Percentiles rank a stretch among this genome's conserved stretches.
Evolutionary conservation across 2,113 vertebrate genomes (phyloP).

Genomic region (Pterophyllum scalare): DNA sequence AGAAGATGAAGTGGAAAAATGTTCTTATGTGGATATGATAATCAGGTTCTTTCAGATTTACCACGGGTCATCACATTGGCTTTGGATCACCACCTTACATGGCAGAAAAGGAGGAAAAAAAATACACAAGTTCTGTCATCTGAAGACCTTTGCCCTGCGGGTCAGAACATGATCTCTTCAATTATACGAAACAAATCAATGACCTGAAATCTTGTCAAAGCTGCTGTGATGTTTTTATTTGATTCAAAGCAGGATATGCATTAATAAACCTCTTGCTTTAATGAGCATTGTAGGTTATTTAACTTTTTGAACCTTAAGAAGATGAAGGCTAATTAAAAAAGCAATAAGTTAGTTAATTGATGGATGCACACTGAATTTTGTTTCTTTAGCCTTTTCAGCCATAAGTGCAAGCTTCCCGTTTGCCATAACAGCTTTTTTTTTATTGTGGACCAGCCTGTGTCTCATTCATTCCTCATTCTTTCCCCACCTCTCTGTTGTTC

Average conservation of each 20-base stretch:
- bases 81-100: not conserved
- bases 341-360: not conserved
- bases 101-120: not conserved
- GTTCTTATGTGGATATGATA: not conserved
- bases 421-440: conserved; percentile 11
- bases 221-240: not conserved
- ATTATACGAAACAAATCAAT: not conserved
- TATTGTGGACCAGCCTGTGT: conserved; percentile 32
- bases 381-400: not conserved
- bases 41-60: not conserved
- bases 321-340: not conserved
- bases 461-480: conserved; percentile 53
- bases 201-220: not conserved
- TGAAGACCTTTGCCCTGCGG: not conserved
- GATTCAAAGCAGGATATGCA: not conserved
- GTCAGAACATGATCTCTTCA: not conserved
- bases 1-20: not conserved
- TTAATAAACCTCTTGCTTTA: not conserved
- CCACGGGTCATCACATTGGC: not conserved
- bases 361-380: not conserved
- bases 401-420: conserved; percentile 26
- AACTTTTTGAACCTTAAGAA: not conserved
- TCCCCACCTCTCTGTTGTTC: conserved; percentile 66
- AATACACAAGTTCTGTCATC: not conserved
- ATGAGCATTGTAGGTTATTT: not conserved